Evolutionary conservation across 2,797 vertebrate species (phyloP).

Genomic region (Loris lydekkerianus): DNA sequence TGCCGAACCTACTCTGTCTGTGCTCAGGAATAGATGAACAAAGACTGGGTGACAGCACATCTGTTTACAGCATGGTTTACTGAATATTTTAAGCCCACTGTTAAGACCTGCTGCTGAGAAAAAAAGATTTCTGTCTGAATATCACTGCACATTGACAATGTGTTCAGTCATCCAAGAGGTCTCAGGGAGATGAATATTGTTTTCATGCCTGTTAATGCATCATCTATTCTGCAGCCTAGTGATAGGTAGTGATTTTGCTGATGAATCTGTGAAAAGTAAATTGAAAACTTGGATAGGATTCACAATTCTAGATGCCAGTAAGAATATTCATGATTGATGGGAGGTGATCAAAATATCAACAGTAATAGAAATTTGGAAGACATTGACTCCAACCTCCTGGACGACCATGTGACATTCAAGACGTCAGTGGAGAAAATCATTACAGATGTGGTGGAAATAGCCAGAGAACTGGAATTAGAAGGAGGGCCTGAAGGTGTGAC

Average conservation of each 20-base stretch:
- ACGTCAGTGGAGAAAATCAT: not conserved
- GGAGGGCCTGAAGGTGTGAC: not conserved
- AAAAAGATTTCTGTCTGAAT: not conserved
- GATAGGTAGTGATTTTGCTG: not conserved
- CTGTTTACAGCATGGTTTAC: not conserved
- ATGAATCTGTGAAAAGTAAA: not conserved
- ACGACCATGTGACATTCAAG: not conserved
- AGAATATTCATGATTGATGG: not conserved
- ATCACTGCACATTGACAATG: not conserved
- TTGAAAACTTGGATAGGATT: not conserved
- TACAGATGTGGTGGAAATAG: not conserved
- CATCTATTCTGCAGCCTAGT: not conserved
- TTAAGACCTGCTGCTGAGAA: not conserved
- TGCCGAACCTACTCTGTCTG: not conserved
- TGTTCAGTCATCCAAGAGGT: not conserved
- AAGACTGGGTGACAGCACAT: not conserved
- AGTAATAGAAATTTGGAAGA: not conserved
- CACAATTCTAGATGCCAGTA: not conserved
- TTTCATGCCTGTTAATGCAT: not conserved
- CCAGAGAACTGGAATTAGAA: not conserved
- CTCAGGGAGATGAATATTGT: not conserved
- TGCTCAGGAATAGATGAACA: not conserved
- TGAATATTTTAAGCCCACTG: not conserved
- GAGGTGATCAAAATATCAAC: not conserved
- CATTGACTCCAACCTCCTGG: not conserved